A percentile compares a stretch with the other conserved stretches of the same genome.
These are phyloP conservation scores for Momotus momota DNA, from an alignment of 2,797 vertebrate species.

Conservation along the genomic window DNA sequence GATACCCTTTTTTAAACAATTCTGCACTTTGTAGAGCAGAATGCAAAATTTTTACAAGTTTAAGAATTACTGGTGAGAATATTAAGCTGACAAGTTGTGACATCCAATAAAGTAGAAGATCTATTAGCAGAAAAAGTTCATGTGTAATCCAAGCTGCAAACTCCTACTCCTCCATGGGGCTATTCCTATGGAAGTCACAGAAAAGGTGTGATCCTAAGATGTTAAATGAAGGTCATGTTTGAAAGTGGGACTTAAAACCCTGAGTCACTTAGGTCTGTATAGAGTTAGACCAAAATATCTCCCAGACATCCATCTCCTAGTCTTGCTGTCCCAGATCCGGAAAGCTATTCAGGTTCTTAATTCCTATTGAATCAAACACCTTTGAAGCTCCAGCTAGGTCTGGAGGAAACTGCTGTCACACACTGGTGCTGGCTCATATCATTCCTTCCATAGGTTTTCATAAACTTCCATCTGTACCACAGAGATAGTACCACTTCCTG, in stretches of 20 bases:
- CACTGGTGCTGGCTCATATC: rapidly evolving
- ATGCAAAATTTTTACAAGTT: neutral
- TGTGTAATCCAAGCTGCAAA: neutral
- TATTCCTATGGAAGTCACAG: neutral
- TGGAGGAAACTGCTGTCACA: neutral
- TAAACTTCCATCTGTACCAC: neutral
- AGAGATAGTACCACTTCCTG: neutral
- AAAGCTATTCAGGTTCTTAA: neutral
- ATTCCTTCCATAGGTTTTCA: neutral
- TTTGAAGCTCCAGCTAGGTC: neutral
- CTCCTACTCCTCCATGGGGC: neutral
- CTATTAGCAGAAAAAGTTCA: neutral
- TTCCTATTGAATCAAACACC: neutral
- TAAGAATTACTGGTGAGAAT: neutral
- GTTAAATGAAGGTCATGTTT: neutral
- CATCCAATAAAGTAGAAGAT: neutral
- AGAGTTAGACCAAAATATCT: neutral
- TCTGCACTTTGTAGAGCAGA: neutral
- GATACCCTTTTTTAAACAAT: neutral
- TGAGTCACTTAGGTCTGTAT: neutral
- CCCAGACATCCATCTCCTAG: neutral
- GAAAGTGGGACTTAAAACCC: neutral
- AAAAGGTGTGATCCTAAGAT: neutral
- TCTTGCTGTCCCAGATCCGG: neutral
- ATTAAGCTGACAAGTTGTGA: neutral